Base-by-base conservation (phyloP, 92 coral and sea anemone genomes). In the Actinernus sp. region DNA sequence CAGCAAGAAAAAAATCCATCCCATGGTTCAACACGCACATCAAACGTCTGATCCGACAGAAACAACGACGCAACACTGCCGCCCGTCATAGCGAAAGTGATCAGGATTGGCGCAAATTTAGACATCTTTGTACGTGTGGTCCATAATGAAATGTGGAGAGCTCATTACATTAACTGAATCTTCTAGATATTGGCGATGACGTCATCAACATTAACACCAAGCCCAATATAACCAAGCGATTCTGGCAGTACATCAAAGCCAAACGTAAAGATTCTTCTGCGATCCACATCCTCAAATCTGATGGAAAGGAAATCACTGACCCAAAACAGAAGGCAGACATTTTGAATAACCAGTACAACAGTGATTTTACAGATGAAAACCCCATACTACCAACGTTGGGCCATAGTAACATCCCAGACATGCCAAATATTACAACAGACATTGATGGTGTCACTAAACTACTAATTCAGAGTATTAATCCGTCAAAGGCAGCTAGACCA, bases 321-420 rank as follows among this genome's bases (percentile, higher is more conserved):
- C 43, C 66, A 45, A 58, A 38, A 10, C 54, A 49, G 46, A 72
- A 74, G 51, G 83, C 83, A 14, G 71, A 74, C 16, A 34, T 82
- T 44, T 65, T 82, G 5, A 72, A 38, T 21, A 46, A 73, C 31
- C 63, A 81, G 31, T 73, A 60, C 39, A 58, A 73, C 51, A 46
- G 68, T 40, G 74, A 71, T 24, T 80, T 80, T 44, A 71, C 87
- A 22, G 46, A 71, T 41, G 88, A 81, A 74, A 68, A 64, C 59
- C 65, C 65, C 32, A 57, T 31, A 13, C 9, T 49, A 51, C 73
- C 73, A 65, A 65, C 16, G 4, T 18, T 65, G 45, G 60, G 24
- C 10, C 11, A 30, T 14, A 65, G 73, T 31, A n/a, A 49, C 44
- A 65, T 65, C 14, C 60, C 73, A 49, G 73, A 65, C n/a, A 46